Evolutionary conservation across 2,888 invertebrate species (phyloP).

Genomic region (Trichogramma evanescens): DNA sequence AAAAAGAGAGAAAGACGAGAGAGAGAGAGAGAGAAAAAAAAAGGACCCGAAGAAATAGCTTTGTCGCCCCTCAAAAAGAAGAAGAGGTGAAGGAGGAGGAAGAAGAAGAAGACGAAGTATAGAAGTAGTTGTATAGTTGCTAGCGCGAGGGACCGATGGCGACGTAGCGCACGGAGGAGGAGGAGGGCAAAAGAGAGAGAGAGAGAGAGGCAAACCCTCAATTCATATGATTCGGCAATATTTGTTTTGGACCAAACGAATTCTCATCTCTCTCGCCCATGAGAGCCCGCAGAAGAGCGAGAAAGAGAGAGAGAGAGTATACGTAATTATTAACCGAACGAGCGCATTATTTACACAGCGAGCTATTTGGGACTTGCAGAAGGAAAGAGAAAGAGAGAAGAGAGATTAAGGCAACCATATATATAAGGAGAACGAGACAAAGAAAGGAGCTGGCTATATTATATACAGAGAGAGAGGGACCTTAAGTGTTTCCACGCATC

Average conservation of each 20-base stretch:
- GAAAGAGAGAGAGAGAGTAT: neutral
- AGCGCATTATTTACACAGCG: no score
- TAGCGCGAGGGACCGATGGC: no score
- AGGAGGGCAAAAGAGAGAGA: constrained; percentile 4
- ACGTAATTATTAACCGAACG: no score
- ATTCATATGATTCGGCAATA: constrained; percentile 10
- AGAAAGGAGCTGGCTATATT: no score
- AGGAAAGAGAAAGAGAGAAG: neutral
- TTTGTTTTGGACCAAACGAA: constrained; percentile 11
- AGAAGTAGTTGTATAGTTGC: no score
- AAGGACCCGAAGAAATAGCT: neutral
- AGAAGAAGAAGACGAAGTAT: neutral
- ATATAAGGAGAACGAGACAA: no score
- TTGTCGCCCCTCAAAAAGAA: neutral
- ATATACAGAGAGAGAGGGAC: no score
- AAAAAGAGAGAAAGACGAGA: neutral
- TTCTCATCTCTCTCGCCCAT: neutral
- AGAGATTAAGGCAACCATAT: constrained; percentile 7
- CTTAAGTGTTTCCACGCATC: no score
- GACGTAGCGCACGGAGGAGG: no score
- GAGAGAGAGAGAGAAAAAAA: neutral
- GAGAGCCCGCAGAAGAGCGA: neutral
- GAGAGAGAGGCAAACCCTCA: neutral
- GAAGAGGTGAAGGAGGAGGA: neutral
- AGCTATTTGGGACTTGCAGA: no score